These are phyloP conservation scores for Neolamprologus caudopunctatus DNA, from an alignment of 2,113 vertebrate species.

Conservation along the genomic window DNA sequence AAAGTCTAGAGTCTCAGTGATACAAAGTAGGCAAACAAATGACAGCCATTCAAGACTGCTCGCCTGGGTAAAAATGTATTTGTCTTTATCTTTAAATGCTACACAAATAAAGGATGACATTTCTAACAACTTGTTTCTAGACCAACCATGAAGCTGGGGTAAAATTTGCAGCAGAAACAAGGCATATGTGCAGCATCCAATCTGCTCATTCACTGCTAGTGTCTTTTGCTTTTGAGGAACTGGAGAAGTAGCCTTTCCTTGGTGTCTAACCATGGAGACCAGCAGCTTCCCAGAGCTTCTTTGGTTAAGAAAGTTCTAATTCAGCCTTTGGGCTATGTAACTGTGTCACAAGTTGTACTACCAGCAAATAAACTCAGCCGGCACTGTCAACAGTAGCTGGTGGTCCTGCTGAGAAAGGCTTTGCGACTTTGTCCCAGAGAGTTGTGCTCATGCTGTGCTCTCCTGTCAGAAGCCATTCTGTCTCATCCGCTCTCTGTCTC, in stretches of 20 bases:
- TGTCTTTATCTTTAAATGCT: neutral
- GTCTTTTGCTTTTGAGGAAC: neutral
- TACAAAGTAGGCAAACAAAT: neutral
- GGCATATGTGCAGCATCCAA: neutral
- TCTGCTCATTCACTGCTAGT: neutral
- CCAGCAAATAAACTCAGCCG: conserved; percentile 5
- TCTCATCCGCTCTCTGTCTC: conserved; percentile 16
- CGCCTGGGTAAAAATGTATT: neutral
- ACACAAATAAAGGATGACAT: neutral
- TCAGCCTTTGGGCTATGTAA: conserved; percentile 4
- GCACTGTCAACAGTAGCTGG: conserved; percentile 30
- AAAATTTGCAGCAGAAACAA: neutral
- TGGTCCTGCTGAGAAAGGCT: conserved; percentile 19
- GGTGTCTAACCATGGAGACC: neutral
- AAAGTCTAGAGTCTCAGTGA: neutral
- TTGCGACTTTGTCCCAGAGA: conserved; percentile 33
- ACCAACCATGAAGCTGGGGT: neutral
- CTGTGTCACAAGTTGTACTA: conserved; percentile 18
- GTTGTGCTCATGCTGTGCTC: conserved; percentile 10
- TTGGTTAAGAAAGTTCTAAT: conserved; percentile 2
- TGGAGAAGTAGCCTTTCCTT: neutral
- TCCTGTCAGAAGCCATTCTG: conserved; percentile 33
- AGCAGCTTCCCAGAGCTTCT: neutral
- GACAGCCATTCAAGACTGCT: neutral
- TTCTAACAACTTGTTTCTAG: neutral